Conservation (phyloP, 2,888 invertebrate species). For the Phlogophora meticulosa region DNA sequence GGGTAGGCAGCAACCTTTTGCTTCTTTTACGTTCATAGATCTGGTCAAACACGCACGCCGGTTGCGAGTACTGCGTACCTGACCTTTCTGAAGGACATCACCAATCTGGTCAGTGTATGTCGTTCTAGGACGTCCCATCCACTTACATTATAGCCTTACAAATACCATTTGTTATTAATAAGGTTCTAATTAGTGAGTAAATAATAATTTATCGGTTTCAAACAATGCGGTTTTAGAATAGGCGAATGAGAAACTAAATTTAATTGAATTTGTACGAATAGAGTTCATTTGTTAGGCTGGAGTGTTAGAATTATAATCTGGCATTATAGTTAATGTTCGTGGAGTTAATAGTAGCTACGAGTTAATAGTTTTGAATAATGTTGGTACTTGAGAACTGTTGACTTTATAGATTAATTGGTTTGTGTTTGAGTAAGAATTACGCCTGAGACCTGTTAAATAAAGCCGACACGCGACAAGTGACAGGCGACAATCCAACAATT, state of each 20-base stretch:
- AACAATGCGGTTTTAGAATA: conserved; percentile 9
- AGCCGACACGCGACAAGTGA: no score
- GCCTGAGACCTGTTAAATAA: no score
- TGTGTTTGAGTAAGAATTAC: not conserved
- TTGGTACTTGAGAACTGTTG: conserved; percentile 13
- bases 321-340: conserved; percentile 23
- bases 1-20: no score
- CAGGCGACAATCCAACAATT: no score
- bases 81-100: no score
- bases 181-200: not conserved
- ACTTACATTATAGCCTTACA: no score
- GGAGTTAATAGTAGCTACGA: conserved; percentile 25
- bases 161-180: no score
- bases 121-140: no score
- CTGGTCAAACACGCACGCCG: no score
- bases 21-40: no score
- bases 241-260: conserved; percentile 10
- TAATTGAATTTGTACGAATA: conserved; percentile 10
- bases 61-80: no score
- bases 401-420: conserved; percentile 22
- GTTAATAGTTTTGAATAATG: conserved; percentile 38
- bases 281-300: conserved; percentile 20
- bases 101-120: no score
- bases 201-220: conserved; percentile 17
- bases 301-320: conserved; percentile 19